phyloP scores from a whole-genome alignment of 2,888 invertebrate genomes.

The Aelia acuminata region DNA sequence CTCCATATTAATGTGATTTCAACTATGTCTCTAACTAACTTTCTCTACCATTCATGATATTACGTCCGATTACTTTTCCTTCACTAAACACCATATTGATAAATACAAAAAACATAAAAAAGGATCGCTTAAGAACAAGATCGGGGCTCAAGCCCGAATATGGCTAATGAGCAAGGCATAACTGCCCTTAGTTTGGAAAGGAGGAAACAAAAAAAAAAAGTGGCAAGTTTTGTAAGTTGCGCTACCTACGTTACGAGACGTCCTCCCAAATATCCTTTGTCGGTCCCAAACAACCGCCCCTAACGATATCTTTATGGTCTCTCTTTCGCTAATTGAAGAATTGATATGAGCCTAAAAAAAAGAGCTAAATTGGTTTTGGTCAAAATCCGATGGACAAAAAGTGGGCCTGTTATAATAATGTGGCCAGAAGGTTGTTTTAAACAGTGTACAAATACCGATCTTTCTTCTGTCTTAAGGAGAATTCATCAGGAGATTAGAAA shows the following conservation, averaged over 20 bases:
- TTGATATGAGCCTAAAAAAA: constrained; percentile 18
- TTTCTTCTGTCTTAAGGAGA: not conserved
- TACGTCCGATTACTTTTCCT: too few relatives aligned
- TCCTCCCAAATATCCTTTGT: constrained; percentile 21
- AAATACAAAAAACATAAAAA: not conserved
- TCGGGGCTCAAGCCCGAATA: not conserved
- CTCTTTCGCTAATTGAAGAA: constrained; percentile 34
- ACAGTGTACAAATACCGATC: not conserved
- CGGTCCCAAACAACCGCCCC: not conserved
- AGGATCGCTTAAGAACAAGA: not conserved
- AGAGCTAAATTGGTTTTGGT: not conserved
- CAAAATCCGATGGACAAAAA: not conserved
- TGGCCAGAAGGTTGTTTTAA: not conserved
- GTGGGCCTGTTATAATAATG: not conserved
- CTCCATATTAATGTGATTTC: too few relatives aligned
- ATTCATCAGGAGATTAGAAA: not conserved
- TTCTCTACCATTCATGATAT: too few relatives aligned
- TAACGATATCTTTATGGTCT: constrained; percentile 31
- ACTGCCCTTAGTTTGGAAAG: constrained; percentile 13
- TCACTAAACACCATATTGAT: not conserved
- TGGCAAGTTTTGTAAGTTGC: not conserved
- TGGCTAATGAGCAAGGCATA: constrained; percentile 11
- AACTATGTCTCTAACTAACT: too few relatives aligned
- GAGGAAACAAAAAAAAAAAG: constrained; percentile 19
- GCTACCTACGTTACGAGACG: not conserved